Evolutionary conservation across 2,113 vertebrate genomes (phyloP).

Genomic region (Balaeniceps rex): DNA sequence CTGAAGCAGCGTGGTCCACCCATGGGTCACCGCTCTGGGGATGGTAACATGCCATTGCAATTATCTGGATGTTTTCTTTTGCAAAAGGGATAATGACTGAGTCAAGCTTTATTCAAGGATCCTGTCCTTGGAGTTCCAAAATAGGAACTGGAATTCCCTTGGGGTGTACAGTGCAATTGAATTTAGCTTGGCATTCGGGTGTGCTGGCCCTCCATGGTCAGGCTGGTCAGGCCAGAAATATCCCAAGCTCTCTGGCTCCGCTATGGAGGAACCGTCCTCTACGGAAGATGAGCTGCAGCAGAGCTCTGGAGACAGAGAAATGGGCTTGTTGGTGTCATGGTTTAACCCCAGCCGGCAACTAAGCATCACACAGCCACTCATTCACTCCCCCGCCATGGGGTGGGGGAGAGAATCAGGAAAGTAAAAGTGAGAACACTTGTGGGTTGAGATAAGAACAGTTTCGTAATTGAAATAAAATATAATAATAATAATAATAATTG

Average conservation of each 20-base stretch:
- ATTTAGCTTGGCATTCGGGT: neutral
- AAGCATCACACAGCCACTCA: no score
- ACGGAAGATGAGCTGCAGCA: neutral
- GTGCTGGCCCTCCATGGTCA: neutral
- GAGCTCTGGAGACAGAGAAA: neutral
- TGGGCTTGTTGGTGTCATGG: neutral
- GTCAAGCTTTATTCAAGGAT: neutral
- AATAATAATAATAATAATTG: no score
- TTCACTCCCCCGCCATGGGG: no score
- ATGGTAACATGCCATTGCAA: neutral
- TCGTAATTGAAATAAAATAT: no score
- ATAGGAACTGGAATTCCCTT: neutral
- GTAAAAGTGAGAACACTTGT: no score
- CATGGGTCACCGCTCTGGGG: neutral
- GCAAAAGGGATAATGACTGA: neutral
- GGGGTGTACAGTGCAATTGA: fast-evolving
- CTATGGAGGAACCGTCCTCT: fast-evolving
- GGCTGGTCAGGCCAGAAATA: neutral
- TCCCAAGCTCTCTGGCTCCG: neutral
- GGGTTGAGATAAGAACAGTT: no score
- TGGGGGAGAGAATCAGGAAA: no score
- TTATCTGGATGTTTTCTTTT: neutral
- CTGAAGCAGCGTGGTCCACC: neutral
- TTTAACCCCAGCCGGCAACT: no score
- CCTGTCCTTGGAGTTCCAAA: neutral